Base-by-base conservation (phyloP, 2,113 vertebrate genomes). In the Hypomesus transpacificus region DNA sequence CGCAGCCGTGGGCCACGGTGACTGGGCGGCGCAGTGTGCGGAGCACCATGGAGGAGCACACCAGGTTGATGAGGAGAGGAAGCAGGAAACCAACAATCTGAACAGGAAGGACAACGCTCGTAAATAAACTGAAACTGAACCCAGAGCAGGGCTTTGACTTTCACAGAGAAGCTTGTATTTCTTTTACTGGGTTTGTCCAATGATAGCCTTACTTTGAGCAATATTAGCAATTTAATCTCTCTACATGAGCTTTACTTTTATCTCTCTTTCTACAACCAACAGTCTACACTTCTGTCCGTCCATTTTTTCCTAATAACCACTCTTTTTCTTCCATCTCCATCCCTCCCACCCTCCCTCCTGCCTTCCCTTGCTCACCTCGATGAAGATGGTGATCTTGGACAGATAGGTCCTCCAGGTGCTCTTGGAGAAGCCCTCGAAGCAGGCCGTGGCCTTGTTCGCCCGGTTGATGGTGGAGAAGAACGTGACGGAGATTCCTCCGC, bases 331-430 rank as follows among this genome's bases (percentile, higher is more conserved):
- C 50, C 21, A 14, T 14, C 22, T 14, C 66, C 51, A 3, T 26
- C 51, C 66, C 21, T 54, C 64, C 22, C 8, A 57, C 2, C n/a
- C 56, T 3, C 53, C 53, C 53, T 21, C 57, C n/a, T 0, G 17
- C 28, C 4, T 4, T 56, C 7, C 1, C 57, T 84, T 77, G 97
- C 63, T 84, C 77, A 99, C 92, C 92, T 99, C 97, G 51, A 99
- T 99, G 86, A 99, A 98, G 87, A 99, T 98, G 65, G 97, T 99
- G 85, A 99, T 99, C 90, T 97, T 98, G 16, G 97, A 98, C 76
- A 99, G 86, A 69, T 99, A 98, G 57, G 94, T 98, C 90, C 92
- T 97, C 97, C 97, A 99, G 70, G 96, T 95, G 63, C 89, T 92
- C 83, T 98, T 96, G 72, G 97, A 98, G 85, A 99, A 99, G 13